phyloP scores from a whole-genome alignment of 2,113 vertebrate species.

The Pandion haliaetus region DNA sequence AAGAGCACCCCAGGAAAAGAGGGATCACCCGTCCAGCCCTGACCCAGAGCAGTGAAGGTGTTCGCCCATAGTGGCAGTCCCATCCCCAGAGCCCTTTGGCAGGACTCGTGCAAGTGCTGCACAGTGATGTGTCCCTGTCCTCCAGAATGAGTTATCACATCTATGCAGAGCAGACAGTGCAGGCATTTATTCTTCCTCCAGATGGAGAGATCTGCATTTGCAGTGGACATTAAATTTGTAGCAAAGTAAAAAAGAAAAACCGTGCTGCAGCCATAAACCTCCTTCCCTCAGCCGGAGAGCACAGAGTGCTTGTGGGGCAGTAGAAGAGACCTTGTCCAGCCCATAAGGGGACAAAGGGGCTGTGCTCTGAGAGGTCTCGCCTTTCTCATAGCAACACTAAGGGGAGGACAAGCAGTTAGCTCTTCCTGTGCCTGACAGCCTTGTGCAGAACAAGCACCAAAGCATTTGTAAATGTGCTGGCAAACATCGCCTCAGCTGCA shows the following conservation, averaged over 20 bases:
- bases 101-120: neutral
- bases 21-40: neutral
- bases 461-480: neutral
- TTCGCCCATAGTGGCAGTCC: accelerated
- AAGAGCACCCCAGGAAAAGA: neutral
- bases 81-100: neutral
- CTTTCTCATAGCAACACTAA: neutral
- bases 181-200: neutral
- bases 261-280: neutral
- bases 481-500: neutral
- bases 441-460: neutral
- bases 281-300: neutral
- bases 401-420: neutral
- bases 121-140: neutral
- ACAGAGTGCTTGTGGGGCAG: accelerated
- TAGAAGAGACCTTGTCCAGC: neutral
- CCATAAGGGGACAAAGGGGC: neutral
- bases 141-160: neutral
- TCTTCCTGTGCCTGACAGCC: neutral
- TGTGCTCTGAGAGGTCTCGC: neutral
- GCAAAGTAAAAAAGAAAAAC: neutral
- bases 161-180: neutral
- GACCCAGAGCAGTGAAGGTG: too few relatives aligned
- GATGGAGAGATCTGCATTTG: neutral
- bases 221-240: neutral